phyloP scores from a whole-genome alignment of 92 coral and sea anemone species.

The Umimayanthus kanabou region DNA sequence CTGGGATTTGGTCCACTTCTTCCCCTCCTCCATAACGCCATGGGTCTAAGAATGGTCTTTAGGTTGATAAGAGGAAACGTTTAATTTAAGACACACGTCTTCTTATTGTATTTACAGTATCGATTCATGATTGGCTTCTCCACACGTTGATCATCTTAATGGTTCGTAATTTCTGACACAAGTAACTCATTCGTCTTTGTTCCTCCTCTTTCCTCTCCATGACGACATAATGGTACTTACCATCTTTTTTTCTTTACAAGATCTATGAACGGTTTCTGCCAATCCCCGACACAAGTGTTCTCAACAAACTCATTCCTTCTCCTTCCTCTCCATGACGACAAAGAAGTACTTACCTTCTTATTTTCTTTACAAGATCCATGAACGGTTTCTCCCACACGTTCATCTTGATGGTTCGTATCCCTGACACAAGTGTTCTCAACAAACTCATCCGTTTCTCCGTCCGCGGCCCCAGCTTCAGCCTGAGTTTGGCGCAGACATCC shows the following conservation, averaged over 20 bases:
- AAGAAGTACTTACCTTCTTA: slow-evolving; percentile 47
- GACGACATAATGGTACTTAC: slow-evolving; percentile 14
- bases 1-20: too few relatives aligned
- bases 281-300: slow-evolving; percentile 63
- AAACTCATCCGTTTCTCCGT: slow-evolving; percentile 70
- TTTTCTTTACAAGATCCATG: slow-evolving; percentile 57
- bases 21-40: too few relatives aligned
- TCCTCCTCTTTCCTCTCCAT: background rate
- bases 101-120: slow-evolving; percentile 55
- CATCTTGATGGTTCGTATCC: slow-evolving; percentile 80
- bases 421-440: slow-evolving; percentile 60
- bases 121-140: slow-evolving; percentile 63
- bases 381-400: slow-evolving; percentile 86
- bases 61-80: too few relatives aligned
- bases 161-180: slow-evolving; percentile 61
- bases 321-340: too few relatives aligned
- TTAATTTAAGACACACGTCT: background rate
- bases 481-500: slow-evolving; percentile 81
- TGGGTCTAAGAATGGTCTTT: too few relatives aligned
- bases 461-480: slow-evolving; percentile 66
- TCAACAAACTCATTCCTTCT: slow-evolving; percentile 60
- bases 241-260: slow-evolving; percentile 56
- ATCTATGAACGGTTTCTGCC: slow-evolving; percentile 75
- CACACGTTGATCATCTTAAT: slow-evolving; percentile 78
- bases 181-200: slow-evolving; percentile 67